Percentiles rank a stretch among this genome's conserved stretches.
Conservation (phyloP, 2,888 invertebrate genomes). For the Blera fallax region DNA sequence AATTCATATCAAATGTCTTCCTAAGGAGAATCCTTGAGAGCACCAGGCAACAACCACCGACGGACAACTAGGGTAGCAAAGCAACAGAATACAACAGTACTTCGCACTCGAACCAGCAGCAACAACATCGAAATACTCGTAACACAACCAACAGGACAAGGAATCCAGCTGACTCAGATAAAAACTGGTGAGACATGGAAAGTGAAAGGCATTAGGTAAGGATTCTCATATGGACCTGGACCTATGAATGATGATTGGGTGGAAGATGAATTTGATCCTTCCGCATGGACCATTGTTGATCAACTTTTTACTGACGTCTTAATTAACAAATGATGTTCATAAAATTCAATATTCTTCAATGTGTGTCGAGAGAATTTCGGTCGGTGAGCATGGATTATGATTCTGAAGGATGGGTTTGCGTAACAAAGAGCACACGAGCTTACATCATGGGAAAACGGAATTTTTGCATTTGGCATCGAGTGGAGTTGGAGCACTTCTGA, state of each 20-base stretch:
- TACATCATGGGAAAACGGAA: neutral
- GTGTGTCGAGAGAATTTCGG: neutral
- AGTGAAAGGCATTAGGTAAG: slow-evolving; percentile 52
- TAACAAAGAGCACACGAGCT: neutral
- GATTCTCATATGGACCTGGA: slow-evolving; percentile 47
- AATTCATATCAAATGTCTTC: slow-evolving; percentile 65
- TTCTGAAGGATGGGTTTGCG: neutral
- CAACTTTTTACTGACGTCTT: slow-evolving; percentile 56
- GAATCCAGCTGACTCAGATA: slow-evolving; percentile 36
- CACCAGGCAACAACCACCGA: slow-evolving; percentile 22
- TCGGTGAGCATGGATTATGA: slow-evolving; percentile 8
- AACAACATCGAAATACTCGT: slow-evolving; percentile 17
- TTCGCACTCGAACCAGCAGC: neutral
- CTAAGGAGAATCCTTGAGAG: slow-evolving; percentile 43
- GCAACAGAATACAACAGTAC: slow-evolving; percentile 12
- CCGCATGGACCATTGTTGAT: slow-evolving; percentile 35
- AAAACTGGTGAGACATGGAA: slow-evolving; percentile 51
- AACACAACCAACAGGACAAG: slow-evolving; percentile 14
- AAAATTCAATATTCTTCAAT: slow-evolving; percentile 41
- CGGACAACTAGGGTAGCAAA: slow-evolving; percentile 24
- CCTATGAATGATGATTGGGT: slow-evolving; percentile 39
- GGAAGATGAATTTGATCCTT: slow-evolving; percentile 42
- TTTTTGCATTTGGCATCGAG: slow-evolving; percentile 50
- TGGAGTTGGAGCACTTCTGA: neutral
- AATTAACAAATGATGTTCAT: slow-evolving; percentile 59